Evolutionary conservation across 1,140 invertebrate genomes (phyloP), one percentile per base, ranked within the genome.

Genomic region (Panagrolaimus sp.): DNA sequence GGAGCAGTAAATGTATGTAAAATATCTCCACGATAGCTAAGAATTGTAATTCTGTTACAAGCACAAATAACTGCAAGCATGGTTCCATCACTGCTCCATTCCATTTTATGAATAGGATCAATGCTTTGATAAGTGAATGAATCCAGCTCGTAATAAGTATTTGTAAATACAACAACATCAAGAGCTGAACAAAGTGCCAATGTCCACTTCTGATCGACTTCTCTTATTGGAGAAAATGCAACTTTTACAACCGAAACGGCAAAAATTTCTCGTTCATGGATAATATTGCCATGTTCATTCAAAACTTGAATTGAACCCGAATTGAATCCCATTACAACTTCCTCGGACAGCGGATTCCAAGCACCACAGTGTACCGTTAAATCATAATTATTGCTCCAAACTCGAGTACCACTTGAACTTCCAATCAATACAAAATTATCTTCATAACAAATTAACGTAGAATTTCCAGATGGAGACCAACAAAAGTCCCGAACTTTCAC

Each of bases 331-430:
- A 82, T n/a, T 12, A 83, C 77, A 1, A 90, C 89, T 86, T 96
- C 92, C 83, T 93, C 90, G 85, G 97, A 94, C 83, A 96, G 93
- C 0, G 95, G 94, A 9, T 93, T 93, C 94, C 95, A 98, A 78
- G 94, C 91, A 28, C 94, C 94, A 84, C 93, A 95, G 0, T 91
- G 94, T 76, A 97, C 95, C 32, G 90, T 90, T 14, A 91, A 90
- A 79, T 96, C 91, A 38, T 97, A 86, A 90, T 96, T 94, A 21
- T 94, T 94, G 6, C 94, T 96, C 95, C 95, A 98, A 84, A 97
- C 96, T 0, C 95, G 87, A 83, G 97, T 94, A 0, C 95, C 95
- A 5, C 91, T 92, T 64, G 97, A 94, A 0, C 93, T 96, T 71
- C 82, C 77, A 64, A 84, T 83, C 6, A 83, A 68, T 10, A 82